Percentiles rank a stretch among this genome's conserved stretches.
Evolutionary conservation across 2,113 vertebrate genomes (phyloP).

Genomic region (Nothobranchius furzeri): DNA sequence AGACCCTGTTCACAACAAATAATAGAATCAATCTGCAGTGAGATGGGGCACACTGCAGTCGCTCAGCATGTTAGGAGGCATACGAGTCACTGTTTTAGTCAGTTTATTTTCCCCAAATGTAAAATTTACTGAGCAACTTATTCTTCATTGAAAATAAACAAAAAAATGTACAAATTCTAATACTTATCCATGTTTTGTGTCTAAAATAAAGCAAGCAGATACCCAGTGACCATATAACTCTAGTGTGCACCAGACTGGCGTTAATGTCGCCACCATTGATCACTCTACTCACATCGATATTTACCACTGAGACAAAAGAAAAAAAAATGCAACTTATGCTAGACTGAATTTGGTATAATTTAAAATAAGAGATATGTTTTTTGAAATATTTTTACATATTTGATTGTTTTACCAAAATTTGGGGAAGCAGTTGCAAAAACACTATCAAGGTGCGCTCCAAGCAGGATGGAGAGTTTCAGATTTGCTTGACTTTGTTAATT

Average conservation of each 20-base stretch:
- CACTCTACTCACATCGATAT: conserved; percentile 34
- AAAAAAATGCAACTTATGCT: background rate
- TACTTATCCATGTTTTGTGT: background rate
- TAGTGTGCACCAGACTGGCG: conserved; percentile 12
- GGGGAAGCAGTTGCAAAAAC: too few relatives aligned
- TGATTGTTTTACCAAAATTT: too few relatives aligned
- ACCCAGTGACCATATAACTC: background rate
- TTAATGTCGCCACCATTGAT: conserved; percentile 9
- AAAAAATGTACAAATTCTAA: background rate
- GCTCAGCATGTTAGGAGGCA: conserved; percentile 18
- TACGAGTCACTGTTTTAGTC: conserved; percentile 15
- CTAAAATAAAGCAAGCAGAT: background rate
- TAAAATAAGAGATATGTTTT: too few relatives aligned
- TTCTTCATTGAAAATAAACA: background rate
- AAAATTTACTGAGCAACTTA: conserved; percentile 5
- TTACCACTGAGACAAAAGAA: conserved; percentile 27
- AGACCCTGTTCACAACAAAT: conserved; percentile 64
- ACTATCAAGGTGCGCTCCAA: conserved; percentile 17
- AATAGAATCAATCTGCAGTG: conserved; percentile 61
- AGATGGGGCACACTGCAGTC: conserved; percentile 35
- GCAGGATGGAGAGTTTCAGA: conserved; percentile 20
- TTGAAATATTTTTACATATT: too few relatives aligned
- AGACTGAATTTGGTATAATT: background rate
- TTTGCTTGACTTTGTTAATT: conserved; percentile 54
- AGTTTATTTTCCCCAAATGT: conserved; percentile 18